Base-by-base conservation (phyloP, 2,797 vertebrate genomes). In the Typhlichthys eigenmanni region DNA sequence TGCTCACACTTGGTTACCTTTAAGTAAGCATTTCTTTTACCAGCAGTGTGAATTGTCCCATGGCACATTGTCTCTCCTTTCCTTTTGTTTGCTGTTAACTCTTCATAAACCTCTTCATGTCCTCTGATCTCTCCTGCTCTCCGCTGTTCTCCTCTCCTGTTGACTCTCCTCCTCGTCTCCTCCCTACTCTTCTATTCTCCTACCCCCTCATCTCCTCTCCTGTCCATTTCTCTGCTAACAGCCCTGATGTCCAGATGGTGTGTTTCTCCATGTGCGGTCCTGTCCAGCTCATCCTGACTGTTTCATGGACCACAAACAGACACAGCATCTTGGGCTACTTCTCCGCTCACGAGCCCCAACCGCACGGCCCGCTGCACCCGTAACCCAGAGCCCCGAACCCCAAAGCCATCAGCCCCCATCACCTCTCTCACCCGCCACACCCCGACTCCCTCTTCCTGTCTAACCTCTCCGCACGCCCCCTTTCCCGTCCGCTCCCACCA, bases 291-390 rank as follows among this genome's bases (percentile, higher is more conserved):
- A 84, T 76, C 69, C 84, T 89, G 81, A 86, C 81, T 61, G 50
- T 88, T 87, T 87, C 86, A 95, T 95, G 93, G 92, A 91, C 72
- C 83, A 87, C 83, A 68, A 60, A 83, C 66, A 71, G 47, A 93
- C 87, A 90, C 60, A 66, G 76, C 82, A 52, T 73, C 79, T 68
- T 55, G 82, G 68, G 64, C 85, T 66, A 74, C 84, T 86, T 85
- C 85, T 89, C 66, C 80, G 87, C 90, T 79, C 75, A 54, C 58
- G 55, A 60, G 38, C 66, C 60, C 34, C 60, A 38, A 69, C 71
- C 78, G 66, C 53, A 62, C 71, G 54, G n/a, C 55, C 9, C 64
- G 60, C 69, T 58, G 53, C 32, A 53, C 51, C 51, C 53, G 4
- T 29, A 19, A 34, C 62, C 51, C 66, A 66, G 79, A 55, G 63